Base-by-base conservation (phyloP, 1,140 invertebrate species). In the Cyclina sinensis region DNA sequence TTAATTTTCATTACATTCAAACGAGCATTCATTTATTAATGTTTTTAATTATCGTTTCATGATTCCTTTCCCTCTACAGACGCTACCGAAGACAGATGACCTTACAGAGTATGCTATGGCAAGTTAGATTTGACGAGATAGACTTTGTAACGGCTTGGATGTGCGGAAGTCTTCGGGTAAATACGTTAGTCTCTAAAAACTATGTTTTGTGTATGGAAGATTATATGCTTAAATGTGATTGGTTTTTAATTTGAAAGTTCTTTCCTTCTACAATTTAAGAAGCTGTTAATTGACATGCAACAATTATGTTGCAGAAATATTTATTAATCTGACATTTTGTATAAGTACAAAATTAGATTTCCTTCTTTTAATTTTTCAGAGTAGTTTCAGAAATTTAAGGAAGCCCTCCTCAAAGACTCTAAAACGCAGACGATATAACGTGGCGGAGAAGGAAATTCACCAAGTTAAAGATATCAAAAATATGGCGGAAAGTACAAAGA, bases 91-190 rank as follows among this genome's bases (percentile, higher is more conserved):
- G 93, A 68, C 90, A 90, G 43, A 90, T 91, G 27, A 90, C 86
- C 7, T 85, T 94, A 54, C 91, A 92, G 48, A 92, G 93, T 85
- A 93, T 94, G 92, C 46, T 94, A 35, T 94, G 94, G 94, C 92
- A 94, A 79, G 91, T 94, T 46, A 89, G 92, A 43, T 93, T 92
- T 80, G 93, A 93, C 32, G 94, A 94, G 46, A 93, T 94, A 30
- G 94, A 94, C 62, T 94, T 94, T 87, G 91, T 93, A n/a, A 93
- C 93, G 2, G 92, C 93, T 21, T 80, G 92, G 32, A 74, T 94
- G 14, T 91, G 88, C 65, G 93, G 91, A 14, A 93, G 92, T 86
- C 86, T 94, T 7, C 84, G 93, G 76, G 94, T 94, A 88, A 89
- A 91, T 82, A 39, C 82, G 11, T 18, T n/a, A n/a, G n/a, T n/a